A percentile compares a stretch with the other conserved stretches of the same genome.
Conservation (phyloP, 2,888 invertebrate genomes). For the Peribatodes rhomboidaria region DNA sequence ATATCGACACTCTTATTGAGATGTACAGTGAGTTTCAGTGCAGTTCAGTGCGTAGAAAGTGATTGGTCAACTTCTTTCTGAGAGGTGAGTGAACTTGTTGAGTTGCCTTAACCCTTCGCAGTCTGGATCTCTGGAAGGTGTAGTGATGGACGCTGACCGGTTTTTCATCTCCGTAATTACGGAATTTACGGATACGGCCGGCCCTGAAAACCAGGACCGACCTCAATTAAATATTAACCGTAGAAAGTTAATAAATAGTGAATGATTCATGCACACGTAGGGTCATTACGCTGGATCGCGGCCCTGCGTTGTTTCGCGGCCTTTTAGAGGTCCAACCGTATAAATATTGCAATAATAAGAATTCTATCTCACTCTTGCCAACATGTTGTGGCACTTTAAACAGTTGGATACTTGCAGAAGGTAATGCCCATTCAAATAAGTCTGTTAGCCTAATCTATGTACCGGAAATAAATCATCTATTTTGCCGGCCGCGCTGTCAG, state of each 20-base stretch:
- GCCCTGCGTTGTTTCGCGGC: too few relatives aligned
- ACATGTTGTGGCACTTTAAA: too few relatives aligned
- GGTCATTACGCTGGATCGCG: too few relatives aligned
- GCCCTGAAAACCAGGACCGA: conserved; percentile 11
- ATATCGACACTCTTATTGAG: conserved; percentile 47
- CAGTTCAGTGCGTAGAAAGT: conserved; percentile 59
- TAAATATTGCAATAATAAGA: too few relatives aligned
- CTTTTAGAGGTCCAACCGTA: too few relatives aligned
- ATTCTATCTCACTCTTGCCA: too few relatives aligned
- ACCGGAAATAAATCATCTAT: too few relatives aligned
- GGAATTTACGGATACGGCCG: conserved; percentile 21
- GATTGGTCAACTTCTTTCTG: conserved; percentile 55
- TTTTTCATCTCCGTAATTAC: conserved; percentile 42
- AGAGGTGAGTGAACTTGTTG: conserved; percentile 76
- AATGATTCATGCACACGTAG: conserved; percentile 35
- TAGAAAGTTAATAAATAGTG: conserved; percentile 38
- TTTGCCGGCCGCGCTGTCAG: too few relatives aligned
- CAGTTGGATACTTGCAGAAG: too few relatives aligned
- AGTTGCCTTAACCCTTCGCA: conserved; percentile 62
- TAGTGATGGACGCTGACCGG: conserved; percentile 45
- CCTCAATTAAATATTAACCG: conserved; percentile 30
- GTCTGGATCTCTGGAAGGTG: conserved; percentile 54
- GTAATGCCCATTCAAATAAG: too few relatives aligned
- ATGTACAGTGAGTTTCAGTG: conserved; percentile 51
- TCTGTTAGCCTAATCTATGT: too few relatives aligned